Evolutionary conservation across 2,797 vertebrate species (phyloP), one percentile per base, ranked within the genome.

Genomic region (Telmatherina bonti): DNA sequence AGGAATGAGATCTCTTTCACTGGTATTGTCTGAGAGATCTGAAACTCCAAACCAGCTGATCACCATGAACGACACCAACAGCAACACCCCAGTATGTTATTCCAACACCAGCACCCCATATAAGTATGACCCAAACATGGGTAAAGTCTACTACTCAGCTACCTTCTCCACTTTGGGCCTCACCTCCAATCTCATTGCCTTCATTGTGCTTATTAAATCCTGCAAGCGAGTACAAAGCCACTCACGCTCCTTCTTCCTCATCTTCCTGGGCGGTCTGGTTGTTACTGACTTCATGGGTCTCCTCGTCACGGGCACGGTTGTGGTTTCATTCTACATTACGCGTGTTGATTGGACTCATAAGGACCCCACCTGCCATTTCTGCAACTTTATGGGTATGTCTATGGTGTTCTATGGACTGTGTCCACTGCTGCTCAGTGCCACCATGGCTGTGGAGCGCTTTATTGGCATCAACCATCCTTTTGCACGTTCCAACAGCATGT

Each of bases 361-460:
- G 22, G 98, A 99, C 83, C 94, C 96, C 0, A 0, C 86, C 58
- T 98, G 97, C 88, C 93, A 94, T 72, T 96, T 99, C 67, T 99
- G 98, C 91, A 95, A 93, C 90, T 99, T 98, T 85, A 95, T 99
- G 58, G 98, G 98, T 0, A 94, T 96, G 66, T 95, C 93, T 54
- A 97, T 99, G 97, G 94, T 99, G 35, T 99, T 99, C 86, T 99
- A 97, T 0, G 97, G 98, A 68, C 93, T 97, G 67, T 96, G 96
- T 45, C 97, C 97, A 0, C 90, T 99, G 84, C 82, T 99, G 62
- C 93, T 99, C 45, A 95, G 97, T 0, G 95, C 96, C 7, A 35
- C 96, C 76, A 98, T 99, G 98, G 97, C 97, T 0, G 75, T 94
- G 0, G 97, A 99, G 80, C 94, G 97, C 26, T 97, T 94, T 51